These are phyloP conservation scores for Cnemophilus loriae DNA, from an alignment of 2,113 vertebrate genomes.

Conservation along the genomic window DNA sequence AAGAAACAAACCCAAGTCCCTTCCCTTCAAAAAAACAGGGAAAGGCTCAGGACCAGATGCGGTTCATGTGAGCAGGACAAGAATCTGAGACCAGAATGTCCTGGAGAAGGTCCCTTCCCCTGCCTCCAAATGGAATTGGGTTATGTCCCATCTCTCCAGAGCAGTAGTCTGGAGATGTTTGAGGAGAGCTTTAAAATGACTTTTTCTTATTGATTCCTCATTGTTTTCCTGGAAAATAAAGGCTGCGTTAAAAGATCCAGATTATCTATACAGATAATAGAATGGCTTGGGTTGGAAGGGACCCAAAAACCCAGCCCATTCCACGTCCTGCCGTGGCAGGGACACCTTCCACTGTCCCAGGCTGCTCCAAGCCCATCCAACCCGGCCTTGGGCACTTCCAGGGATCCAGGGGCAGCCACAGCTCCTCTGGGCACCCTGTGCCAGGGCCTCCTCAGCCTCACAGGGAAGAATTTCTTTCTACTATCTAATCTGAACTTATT, in stretches of 20 bases:
- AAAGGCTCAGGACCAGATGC: neutral
- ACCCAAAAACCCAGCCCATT: neutral
- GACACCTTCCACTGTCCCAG: neutral
- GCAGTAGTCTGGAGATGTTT: too few relatives aligned
- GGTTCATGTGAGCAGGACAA: neutral
- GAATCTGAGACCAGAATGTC: neutral
- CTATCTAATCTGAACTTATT: too few relatives aligned
- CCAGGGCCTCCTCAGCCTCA: neutral
- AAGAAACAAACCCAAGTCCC: neutral
- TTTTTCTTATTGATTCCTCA: neutral
- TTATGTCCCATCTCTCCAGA: too few relatives aligned
- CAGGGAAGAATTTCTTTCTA: neutral
- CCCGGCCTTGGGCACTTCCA: neutral
- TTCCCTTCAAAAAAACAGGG: neutral
- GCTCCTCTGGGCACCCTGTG: neutral
- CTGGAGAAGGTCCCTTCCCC: neutral
- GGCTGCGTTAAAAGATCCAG: neutral
- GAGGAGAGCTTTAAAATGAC: neutral
- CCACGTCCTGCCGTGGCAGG: neutral
- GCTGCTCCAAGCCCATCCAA: fast-evolving
- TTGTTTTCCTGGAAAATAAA: neutral
- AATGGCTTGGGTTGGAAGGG: neutral
- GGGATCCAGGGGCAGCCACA: neutral
- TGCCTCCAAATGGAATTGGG: neutral
- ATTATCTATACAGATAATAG: neutral